Percentiles rank a stretch among this genome's conserved stretches.
phyloP scores from a whole-genome alignment of 2,888 invertebrate genomes.

The Rotaria sp. region DNA sequence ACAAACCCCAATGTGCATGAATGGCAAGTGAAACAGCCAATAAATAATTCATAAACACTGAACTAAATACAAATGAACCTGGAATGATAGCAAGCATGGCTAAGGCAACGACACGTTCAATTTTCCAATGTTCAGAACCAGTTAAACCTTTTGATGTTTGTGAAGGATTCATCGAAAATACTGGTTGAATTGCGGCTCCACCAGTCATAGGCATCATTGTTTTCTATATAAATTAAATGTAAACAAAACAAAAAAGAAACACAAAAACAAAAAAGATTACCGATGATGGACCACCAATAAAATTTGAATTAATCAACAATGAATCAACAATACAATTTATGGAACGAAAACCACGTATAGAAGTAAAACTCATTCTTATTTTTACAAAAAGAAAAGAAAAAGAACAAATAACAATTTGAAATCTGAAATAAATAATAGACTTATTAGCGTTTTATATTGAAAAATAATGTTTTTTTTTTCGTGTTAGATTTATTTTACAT shows the following conservation, averaged over 20 bases:
- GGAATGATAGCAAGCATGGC: constrained; percentile 36
- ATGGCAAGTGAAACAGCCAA: constrained; percentile 34
- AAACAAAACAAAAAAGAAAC: background rate
- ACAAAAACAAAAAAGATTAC: background rate
- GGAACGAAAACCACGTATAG: background rate
- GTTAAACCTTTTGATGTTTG: background rate
- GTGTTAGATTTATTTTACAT: too few relatives aligned
- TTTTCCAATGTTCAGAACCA: constrained; percentile 30
- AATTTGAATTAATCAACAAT: background rate
- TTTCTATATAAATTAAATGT: background rate
- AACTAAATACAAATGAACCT: constrained; percentile 30
- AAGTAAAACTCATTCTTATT: background rate
- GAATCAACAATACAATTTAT: background rate
- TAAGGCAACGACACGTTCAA: constrained; percentile 33
- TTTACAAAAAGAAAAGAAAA: background rate
- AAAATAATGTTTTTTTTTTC: background rate
- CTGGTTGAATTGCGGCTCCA: background rate
- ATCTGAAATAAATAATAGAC: background rate
- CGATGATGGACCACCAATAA: constrained; percentile 21
- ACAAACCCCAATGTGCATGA: constrained; percentile 38
- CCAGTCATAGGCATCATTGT: background rate
- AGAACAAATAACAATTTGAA: background rate
- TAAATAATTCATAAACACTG: constrained; percentile 29
- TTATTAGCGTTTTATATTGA: background rate
- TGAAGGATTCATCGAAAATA: background rate